These are phyloP conservation scores for Alsophila aescularia DNA, from an alignment of 2,888 invertebrate genomes.

Conservation along the genomic window DNA sequence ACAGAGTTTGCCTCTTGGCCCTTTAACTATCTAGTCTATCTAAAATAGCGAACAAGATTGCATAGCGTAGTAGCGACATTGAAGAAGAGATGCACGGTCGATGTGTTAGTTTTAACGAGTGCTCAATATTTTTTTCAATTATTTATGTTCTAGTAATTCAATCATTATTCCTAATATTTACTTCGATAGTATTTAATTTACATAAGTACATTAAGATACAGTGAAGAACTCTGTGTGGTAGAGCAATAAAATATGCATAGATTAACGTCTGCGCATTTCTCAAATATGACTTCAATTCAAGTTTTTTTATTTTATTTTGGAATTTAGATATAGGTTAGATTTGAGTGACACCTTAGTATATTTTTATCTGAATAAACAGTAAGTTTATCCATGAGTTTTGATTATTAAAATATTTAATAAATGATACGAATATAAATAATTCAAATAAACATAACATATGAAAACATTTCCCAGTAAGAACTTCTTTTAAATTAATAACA, in stretches of 20 bases:
- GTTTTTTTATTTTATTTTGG: constrained; percentile 6
- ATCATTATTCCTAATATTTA: constrained; percentile 79
- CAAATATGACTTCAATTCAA: constrained; percentile 3
- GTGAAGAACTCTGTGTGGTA: constrained; percentile 55
- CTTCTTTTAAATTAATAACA: not conserved
- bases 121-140: constrained; percentile 80
- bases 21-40: constrained; percentile 77
- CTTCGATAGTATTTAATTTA: constrained; percentile 69
- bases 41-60: constrained; percentile 74
- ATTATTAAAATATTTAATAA: constrained; percentile 11
- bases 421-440: not conserved
- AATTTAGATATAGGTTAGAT: constrained; percentile 14
- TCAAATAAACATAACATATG: not conserved
- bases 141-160: constrained; percentile 81
- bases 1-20: constrained; percentile 73
- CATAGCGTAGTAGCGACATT: constrained; percentile 64
- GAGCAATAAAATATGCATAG: constrained; percentile 33
- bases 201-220: constrained; percentile 66
- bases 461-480: not conserved
- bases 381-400: constrained; percentile 49
- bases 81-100: constrained; percentile 79
- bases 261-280: constrained; percentile 12
- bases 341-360: constrained; percentile 2
- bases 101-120: constrained; percentile 84
- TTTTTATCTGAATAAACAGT: constrained; percentile 24